Evolutionary conservation across 2,797 vertebrate genomes (phyloP), one percentile per base, ranked within the genome.

Genomic region (Acestrorhynchus altus): DNA sequence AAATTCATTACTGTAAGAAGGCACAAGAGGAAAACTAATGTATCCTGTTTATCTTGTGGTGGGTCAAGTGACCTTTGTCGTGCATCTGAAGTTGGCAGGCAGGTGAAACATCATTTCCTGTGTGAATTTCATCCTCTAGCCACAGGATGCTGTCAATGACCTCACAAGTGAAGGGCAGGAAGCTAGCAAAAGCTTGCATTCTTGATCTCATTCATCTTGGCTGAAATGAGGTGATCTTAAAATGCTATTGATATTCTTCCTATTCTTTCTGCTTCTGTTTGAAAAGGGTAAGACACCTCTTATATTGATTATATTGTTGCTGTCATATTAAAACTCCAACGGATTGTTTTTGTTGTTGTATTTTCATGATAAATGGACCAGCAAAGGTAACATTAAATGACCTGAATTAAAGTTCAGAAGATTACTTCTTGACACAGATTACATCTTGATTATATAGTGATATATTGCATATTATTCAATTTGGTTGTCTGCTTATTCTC

Each of bases 71-170:
- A n/a, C n/a, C n/a, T n/a, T n/a, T n/a, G n/a, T n/a, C n/a, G n/a
- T n/a, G n/a, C n/a, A n/a, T n/a, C n/a, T n/a, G n/a, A 24, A 26
- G 42, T 20, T 8, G 0, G 8, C 12, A 4, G 16, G 8, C 20
- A 18, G 3, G 22, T 7, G 2, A 18, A 4, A 13, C 26, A 15
- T 18, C 0, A n/a, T 42, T 66, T 66, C 64, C 64, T 66, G 64
- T 66, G 22, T 15, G 24, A 2, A 42, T 4, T 8, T 8, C 12
- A 13, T 12, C 40, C 13, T 65, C 46, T 1, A 66, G 60, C 64
- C 73, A 75, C 73, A 75, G 73, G 73, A 75, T 52, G 73, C 39
- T 74, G 61, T 12, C 15, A 8, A 31, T 52, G 72, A 54, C 73
- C 49, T 65, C 60, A 52, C 9, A 42, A 11, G 16, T 35, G 26